A percentile compares a stretch with the other conserved stretches of the same genome.
phyloP scores from a whole-genome alignment of 2,888 invertebrate genomes.

The Dasypogon diadema region DNA sequence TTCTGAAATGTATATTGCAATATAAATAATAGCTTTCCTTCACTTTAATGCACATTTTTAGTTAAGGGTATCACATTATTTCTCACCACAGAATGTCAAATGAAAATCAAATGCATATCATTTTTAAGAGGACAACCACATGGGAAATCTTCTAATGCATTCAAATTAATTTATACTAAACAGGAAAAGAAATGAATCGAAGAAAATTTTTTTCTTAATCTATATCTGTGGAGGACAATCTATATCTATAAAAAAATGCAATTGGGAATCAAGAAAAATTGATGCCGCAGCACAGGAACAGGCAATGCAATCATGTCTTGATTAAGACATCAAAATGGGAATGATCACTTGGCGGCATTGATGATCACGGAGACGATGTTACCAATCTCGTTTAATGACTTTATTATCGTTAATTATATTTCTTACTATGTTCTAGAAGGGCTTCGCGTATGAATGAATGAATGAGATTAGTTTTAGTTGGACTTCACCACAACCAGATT shows the following conservation, averaged over 20 bases:
- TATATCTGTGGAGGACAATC: not conserved
- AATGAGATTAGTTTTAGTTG: no score
- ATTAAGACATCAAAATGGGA: constrained; percentile 28
- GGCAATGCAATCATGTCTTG: constrained; percentile 10
- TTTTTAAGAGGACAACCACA: not conserved
- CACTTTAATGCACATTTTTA: no score
- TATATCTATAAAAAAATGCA: not conserved
- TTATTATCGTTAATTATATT: constrained; percentile 48
- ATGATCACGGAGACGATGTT: constrained; percentile 31
- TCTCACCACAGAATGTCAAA: not conserved
- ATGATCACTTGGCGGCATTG: constrained; percentile 25
- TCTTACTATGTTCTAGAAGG: constrained; percentile 17
- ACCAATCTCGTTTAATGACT: constrained; percentile 45
- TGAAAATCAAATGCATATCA: not conserved
- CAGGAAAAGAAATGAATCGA: not conserved
- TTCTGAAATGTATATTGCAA: no score
- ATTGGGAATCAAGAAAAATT: not conserved
- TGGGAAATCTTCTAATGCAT: not conserved
- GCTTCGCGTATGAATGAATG: no score
- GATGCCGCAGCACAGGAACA: not conserved
- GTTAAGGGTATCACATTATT: not conserved
- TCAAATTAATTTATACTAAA: no score
- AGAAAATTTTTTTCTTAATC: not conserved
- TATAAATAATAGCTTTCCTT: no score
- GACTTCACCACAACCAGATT: no score